Evolutionary conservation across 2,888 invertebrate species (phyloP).

Genomic region (Sphaeridia pumilis): DNA sequence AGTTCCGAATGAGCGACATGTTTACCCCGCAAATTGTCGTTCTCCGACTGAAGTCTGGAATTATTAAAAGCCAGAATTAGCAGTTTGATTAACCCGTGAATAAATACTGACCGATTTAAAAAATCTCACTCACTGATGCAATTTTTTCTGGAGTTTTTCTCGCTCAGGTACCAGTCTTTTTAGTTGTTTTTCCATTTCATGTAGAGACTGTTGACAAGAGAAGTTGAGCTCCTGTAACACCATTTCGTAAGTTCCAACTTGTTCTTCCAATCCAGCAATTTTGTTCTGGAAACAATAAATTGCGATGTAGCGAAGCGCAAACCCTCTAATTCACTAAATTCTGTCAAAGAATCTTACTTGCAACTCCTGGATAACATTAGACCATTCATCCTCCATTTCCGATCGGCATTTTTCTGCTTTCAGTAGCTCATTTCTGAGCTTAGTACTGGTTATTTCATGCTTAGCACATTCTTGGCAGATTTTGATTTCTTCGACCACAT

Average conservation of each 20-base stretch:
- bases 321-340: too few relatives aligned
- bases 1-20: slow-evolving; percentile 73
- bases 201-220: slow-evolving; percentile 49
- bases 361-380: slow-evolving; percentile 55
- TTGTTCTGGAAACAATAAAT: too few relatives aligned
- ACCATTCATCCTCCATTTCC: slow-evolving; percentile 67
- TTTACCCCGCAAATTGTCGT: slow-evolving; percentile 78
- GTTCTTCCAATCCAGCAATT: slow-evolving; percentile 40
- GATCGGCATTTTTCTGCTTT: slow-evolving; percentile 61
- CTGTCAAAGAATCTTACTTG: too few relatives aligned
- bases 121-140: slow-evolving; percentile 48
- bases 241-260: slow-evolving; percentile 45
- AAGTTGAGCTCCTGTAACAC: slow-evolving; percentile 52
- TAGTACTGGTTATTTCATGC: slow-evolving; percentile 40
- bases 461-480: slow-evolving; percentile 64
- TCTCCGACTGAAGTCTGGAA: slow-evolving; percentile 75
- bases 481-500: too few relatives aligned
- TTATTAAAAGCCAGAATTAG: too few relatives aligned
- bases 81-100: too few relatives aligned
- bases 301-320: too few relatives aligned
- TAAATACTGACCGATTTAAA: too few relatives aligned
- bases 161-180: slow-evolving; percentile 52
- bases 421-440: slow-evolving; percentile 50
- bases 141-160: slow-evolving; percentile 55
- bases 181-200: slow-evolving; percentile 49